These are phyloP conservation scores for Ambastaia sidthimunki DNA, from an alignment of 2,797 vertebrate species.

Conservation along the genomic window DNA sequence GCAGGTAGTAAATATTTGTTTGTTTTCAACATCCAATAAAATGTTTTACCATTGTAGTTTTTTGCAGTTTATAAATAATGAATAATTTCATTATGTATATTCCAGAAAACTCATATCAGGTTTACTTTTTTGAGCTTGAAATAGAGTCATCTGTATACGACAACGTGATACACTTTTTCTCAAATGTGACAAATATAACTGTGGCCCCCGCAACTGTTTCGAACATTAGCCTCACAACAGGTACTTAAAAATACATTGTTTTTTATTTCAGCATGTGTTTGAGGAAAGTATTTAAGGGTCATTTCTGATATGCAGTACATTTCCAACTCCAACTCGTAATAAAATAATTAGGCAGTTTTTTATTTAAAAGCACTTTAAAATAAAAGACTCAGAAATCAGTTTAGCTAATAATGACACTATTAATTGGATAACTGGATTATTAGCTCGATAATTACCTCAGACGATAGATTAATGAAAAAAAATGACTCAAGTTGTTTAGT, in stretches of 20 bases:
- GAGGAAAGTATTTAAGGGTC: background rate
- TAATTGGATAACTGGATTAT: no score
- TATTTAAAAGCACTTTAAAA: no score
- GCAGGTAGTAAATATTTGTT: constrained; percentile 2
- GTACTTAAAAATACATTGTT: constrained; percentile 35
- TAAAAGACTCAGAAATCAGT: no score
- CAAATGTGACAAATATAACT: rapidly evolving
- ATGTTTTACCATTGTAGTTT: background rate
- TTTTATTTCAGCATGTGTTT: background rate
- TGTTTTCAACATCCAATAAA: background rate
- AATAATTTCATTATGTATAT: constrained; percentile 10
- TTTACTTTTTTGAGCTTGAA: constrained; percentile 62
- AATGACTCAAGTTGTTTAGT: no score
- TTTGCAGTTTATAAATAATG: background rate
- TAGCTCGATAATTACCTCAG: no score
- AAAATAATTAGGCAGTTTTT: background rate
- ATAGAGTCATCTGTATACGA: background rate
- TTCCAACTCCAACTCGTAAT: no score
- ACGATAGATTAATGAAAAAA: no score
- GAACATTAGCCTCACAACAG: constrained; percentile 51
- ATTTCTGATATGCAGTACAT: background rate
- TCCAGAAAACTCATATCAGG: constrained; percentile 61
- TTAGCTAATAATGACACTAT: no score
- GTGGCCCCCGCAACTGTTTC: rapidly evolving
- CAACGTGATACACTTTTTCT: background rate